phyloP scores from a whole-genome alignment of 2,113 vertebrate genomes.

The Seriola rivoliana region DNA sequence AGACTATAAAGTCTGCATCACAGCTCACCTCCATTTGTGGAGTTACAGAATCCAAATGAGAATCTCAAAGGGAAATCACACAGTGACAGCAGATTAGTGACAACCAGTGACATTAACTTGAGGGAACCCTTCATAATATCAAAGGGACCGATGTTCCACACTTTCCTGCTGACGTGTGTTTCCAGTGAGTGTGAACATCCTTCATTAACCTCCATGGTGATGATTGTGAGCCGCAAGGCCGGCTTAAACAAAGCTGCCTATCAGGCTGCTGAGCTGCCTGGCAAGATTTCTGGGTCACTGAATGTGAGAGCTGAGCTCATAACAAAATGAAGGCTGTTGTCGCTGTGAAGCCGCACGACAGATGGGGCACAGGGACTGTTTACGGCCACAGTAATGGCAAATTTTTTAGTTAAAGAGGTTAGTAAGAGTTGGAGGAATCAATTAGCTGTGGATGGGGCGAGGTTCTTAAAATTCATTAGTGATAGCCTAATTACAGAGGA shows the following conservation, averaged over 20 bases:
- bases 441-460: conserved; percentile 66
- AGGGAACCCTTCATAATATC: conserved; percentile 29
- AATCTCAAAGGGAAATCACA: conserved; percentile 46
- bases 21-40: conserved; percentile 40
- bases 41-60: conserved; percentile 38
- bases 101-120: conserved; percentile 39
- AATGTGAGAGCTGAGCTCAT: conserved; percentile 52
- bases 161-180: conserved; percentile 33
- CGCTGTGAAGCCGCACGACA: conserved; percentile 28
- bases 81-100: conserved; percentile 29
- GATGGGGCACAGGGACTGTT: conserved; percentile 56
- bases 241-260: conserved; percentile 56
- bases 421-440: conserved; percentile 75
- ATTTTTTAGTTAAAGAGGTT: conserved; percentile 75
- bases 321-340: conserved; percentile 55
- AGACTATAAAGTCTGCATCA: conserved; percentile 49
- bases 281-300: conserved; percentile 72
- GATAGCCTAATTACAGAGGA: conserved; percentile 78
- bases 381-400: conserved; percentile 44
- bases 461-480: conserved; percentile 82
- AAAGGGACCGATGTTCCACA: conserved; percentile 10
- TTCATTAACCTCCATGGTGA: conserved; percentile 69
- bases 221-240: conserved; percentile 45
- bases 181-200: conserved; percentile 45
- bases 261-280: conserved; percentile 50